A percentile compares a stretch with the other conserved stretches of the same genome.
phyloP scores from a whole-genome alignment of 2,797 vertebrate species.

The Pogonophryne albipinna region DNA sequence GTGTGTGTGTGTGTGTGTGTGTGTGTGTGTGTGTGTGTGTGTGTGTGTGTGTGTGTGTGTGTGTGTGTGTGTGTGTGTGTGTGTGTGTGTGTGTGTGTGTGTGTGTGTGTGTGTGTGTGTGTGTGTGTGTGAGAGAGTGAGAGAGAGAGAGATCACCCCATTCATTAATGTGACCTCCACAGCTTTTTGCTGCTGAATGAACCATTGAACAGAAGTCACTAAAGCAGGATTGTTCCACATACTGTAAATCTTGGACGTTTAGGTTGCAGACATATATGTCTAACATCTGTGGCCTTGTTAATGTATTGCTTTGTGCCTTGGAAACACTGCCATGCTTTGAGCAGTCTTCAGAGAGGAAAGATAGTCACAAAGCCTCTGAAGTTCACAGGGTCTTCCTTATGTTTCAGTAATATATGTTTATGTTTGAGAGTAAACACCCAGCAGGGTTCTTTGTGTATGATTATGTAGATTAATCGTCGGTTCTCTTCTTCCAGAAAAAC shows the following conservation, averaged over 20 bases:
- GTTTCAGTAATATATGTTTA: conserved; percentile 24
- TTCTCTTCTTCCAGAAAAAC: conserved; percentile 21
- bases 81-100: background rate
- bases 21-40: background rate
- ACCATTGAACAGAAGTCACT: background rate
- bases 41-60: conserved; percentile 6
- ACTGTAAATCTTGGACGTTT: background rate
- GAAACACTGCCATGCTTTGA: conserved; percentile 26
- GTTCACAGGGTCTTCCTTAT: conserved; percentile 16
- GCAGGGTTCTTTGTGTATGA: conserved; percentile 13
- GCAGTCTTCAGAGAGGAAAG: conserved; percentile 16
- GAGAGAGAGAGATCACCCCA: background rate
- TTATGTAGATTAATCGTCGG: conserved; percentile 12
- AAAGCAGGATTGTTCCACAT: conserved; percentile 16
- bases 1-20: background rate
- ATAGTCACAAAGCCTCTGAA: conserved; percentile 21
- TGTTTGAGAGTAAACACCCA: conserved; percentile 20
- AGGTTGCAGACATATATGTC: conserved; percentile 21
- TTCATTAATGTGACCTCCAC: conserved; percentile 17
- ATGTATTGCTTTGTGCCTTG: conserved; percentile 33
- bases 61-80: conserved; percentile 1
- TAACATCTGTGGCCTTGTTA: conserved; percentile 30
- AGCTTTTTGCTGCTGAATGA: conserved; percentile 15
- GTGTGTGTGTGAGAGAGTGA: too few species aligned
- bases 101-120: background rate